These are phyloP conservation scores for Neosalanx taihuensis DNA, from an alignment of 2,797 vertebrate genomes.

Conservation along the genomic window DNA sequence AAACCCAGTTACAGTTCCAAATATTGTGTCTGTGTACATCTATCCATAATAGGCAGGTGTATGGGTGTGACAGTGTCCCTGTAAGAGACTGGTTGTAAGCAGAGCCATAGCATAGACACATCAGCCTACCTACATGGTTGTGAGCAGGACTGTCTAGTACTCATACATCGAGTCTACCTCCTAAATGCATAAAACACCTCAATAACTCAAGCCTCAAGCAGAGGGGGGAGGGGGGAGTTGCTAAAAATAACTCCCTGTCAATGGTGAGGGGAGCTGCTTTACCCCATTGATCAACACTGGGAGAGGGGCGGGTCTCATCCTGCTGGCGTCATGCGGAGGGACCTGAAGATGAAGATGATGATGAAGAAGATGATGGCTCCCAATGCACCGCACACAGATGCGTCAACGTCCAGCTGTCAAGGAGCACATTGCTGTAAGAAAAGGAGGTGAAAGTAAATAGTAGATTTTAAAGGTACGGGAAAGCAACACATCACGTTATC, in stretches of 20 bases:
- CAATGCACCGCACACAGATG: conserved; percentile 60
- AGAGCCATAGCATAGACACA: neutral
- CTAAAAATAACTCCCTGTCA: conserved; percentile 60
- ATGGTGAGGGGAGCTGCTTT: conserved; percentile 29
- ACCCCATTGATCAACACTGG: conserved; percentile 52
- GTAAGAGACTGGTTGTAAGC: neutral
- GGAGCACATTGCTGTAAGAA: conserved; percentile 38
- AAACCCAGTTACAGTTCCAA: too few species aligned
- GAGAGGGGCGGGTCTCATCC: conserved; percentile 28
- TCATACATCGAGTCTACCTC: neutral
- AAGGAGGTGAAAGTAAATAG: conserved; percentile 21
- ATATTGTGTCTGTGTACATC: too few species aligned
- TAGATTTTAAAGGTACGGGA: conserved; percentile 23
- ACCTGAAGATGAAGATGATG: conserved; percentile 45
- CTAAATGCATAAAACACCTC: conserved; percentile 7
- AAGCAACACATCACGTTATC: conserved; percentile 8
- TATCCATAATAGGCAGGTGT: too few species aligned
- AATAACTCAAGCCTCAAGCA: conserved; percentile 23
- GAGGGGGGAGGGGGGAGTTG: conserved; percentile 13
- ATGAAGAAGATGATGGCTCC: conserved; percentile 46
- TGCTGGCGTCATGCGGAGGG: conserved; percentile 57
- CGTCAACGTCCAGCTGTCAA: conserved; percentile 68
- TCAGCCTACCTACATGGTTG: neutral
- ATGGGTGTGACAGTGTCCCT: too few species aligned
- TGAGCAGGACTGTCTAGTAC: neutral